Percentiles rank a stretch among this genome's conserved stretches.
These are phyloP conservation scores for Tipula vernalis DNA, from an alignment of 2,888 invertebrate species.

Conservation along the genomic window DNA sequence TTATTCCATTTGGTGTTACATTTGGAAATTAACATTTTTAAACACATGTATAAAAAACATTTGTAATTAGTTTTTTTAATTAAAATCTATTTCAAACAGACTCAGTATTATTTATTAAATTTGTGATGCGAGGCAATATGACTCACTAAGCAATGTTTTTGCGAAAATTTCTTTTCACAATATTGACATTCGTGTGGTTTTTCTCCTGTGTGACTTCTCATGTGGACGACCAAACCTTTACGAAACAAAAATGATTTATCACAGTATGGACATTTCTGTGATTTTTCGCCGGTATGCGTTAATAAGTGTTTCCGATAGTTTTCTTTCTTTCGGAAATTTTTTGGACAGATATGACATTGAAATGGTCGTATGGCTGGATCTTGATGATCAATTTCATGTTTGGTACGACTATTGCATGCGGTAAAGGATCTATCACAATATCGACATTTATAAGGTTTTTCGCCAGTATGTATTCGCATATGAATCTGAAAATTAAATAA, in stretches of 20 bases:
- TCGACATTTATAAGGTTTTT: not conserved
- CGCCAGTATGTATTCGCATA: not conserved
- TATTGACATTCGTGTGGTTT: not conserved
- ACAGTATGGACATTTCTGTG: conserved; percentile 5
- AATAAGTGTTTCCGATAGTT: not conserved
- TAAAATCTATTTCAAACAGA: not conserved
- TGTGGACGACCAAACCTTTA: not conserved
- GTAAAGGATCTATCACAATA: not conserved
- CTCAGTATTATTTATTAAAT: not conserved
- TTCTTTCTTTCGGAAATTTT: not conserved
- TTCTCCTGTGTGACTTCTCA: not conserved
- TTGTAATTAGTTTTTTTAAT: not conserved
- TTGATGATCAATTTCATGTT: not conserved
- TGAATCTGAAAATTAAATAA: not conserved
- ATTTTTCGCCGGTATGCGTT: not conserved
- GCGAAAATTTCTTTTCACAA: not conserved
- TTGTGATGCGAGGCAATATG: not conserved
- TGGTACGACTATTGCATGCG: not conserved
- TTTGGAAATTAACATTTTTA: conserved; percentile 24
- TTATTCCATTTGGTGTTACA: conserved; percentile 30
- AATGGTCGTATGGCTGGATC: not conserved
- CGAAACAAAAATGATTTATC: not conserved
- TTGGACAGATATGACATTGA: not conserved
- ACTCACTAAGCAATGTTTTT: not conserved
- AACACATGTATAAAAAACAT: conserved; percentile 26